These are phyloP conservation scores for Crypturellus tataupa DNA, from an alignment of 2,797 vertebrate genomes.

Conservation along the genomic window DNA sequence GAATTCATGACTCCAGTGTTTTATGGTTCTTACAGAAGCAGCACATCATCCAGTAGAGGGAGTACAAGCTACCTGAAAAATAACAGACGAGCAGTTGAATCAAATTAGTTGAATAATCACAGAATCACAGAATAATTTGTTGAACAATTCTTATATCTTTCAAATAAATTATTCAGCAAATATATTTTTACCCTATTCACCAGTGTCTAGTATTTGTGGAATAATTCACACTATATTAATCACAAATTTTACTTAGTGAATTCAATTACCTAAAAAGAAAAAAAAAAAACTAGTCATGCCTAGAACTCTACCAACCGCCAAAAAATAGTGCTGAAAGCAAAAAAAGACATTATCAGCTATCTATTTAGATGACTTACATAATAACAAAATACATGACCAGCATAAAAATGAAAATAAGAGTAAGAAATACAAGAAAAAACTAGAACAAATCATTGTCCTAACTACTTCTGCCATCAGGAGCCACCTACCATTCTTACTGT, in stretches of 20 bases:
- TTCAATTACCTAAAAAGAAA: slow-evolving; percentile 42
- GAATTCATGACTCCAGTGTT: background rate
- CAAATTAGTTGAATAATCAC: slow-evolving; percentile 25
- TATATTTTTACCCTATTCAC: slow-evolving; percentile 69
- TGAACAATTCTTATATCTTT: slow-evolving; percentile 47
- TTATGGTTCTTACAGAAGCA: slow-evolving; percentile 9
- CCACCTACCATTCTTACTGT: background rate
- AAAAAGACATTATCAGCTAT: background rate
- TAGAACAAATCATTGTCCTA: background rate
- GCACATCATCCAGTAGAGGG: slow-evolving; percentile 65
- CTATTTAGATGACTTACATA: background rate
- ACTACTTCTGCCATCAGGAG: background rate
- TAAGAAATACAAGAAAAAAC: background rate
- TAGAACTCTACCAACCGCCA: background rate
- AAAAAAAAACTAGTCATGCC: background rate
- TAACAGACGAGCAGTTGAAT: slow-evolving; percentile 5
- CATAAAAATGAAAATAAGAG: slow-evolving; percentile 13
- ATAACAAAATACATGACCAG: background rate
- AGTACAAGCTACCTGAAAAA: slow-evolving; percentile 42
- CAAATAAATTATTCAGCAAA: slow-evolving; percentile 73
- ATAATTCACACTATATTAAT: slow-evolving; percentile 66
- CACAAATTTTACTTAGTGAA: slow-evolving; percentile 42
- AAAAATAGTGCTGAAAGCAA: background rate
- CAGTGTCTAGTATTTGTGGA: slow-evolving; percentile 34
- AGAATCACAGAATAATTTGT: slow-evolving; percentile 59